phyloP scores from a whole-genome alignment of 2,113 vertebrate genomes.

The Rhegmatorhina hoffmannsi region DNA sequence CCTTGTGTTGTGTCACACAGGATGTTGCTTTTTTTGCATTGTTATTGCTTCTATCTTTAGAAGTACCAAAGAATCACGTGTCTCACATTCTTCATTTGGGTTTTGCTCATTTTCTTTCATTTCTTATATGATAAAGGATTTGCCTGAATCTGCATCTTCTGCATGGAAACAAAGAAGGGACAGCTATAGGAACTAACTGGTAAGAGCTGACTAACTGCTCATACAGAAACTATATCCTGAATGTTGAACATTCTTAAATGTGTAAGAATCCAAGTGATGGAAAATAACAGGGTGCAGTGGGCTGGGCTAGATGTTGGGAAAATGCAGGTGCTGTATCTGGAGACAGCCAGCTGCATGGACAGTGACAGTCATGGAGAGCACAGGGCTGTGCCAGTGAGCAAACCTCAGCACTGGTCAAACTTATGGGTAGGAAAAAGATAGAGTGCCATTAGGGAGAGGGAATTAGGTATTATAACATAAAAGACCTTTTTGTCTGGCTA shows the following conservation, averaged over 20 bases:
- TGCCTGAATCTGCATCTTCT: background rate
- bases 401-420: background rate
- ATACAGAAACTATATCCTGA: background rate
- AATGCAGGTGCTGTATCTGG: background rate
- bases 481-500: background rate
- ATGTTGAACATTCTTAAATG: background rate
- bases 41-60: conserved; percentile 16
- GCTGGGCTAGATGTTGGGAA: background rate
- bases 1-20: background rate
- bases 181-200: background rate
- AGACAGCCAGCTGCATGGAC: background rate
- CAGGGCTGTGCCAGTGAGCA: background rate
- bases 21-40: background rate
- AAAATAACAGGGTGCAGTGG: background rate
- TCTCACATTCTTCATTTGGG: background rate
- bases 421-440: background rate
- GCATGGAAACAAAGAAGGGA: background rate
- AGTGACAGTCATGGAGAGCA: background rate
- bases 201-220: background rate
- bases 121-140: background rate
- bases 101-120: background rate
- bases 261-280: background rate
- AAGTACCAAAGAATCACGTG: background rate
- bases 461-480: background rate
- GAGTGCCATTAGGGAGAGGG: background rate